A percentile compares a stretch with the other conserved stretches of the same genome.
Evolutionary conservation across 2,113 vertebrate genomes (phyloP).

Genomic region (Larimichthys crocea): DNA sequence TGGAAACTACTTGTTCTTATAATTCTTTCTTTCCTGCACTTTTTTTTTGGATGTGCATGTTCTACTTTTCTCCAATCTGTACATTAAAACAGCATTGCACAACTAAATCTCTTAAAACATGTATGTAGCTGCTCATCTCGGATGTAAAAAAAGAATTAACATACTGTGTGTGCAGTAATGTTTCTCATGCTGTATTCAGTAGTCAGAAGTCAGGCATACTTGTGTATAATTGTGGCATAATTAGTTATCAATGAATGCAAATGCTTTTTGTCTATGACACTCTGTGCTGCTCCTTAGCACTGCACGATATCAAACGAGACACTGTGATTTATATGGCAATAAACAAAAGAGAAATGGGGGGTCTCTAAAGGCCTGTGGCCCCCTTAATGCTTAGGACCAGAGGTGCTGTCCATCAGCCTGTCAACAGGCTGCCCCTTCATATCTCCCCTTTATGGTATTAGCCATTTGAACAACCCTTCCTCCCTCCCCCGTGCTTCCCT

Average conservation of each 20-base stretch:
- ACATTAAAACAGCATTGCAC: neutral
- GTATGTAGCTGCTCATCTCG: neutral
- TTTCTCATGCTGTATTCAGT: neutral
- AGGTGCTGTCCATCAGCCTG: constrained; percentile 77
- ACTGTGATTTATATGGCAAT: constrained; percentile 60
- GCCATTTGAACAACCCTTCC: constrained; percentile 56
- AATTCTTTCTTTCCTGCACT: neutral
- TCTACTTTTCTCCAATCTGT: neutral
- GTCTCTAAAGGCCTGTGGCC: constrained; percentile 50
- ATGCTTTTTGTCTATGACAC: constrained; percentile 7
- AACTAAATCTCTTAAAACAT: neutral
- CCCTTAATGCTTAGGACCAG: constrained; percentile 66
- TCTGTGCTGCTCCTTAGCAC: constrained; percentile 7
- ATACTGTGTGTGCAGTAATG: neutral
- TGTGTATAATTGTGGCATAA: neutral
- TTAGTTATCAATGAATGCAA: neutral
- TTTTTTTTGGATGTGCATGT: neutral
- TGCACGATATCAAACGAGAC: constrained; percentile 25
- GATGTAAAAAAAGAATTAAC: neutral
- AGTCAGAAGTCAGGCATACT: neutral
- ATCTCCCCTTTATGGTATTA: constrained; percentile 69
- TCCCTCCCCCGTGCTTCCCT: constrained; percentile 14
- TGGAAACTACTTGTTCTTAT: neutral
- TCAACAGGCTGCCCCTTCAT: constrained; percentile 66
- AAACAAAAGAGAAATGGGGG: constrained; percentile 52